Base-by-base conservation (phyloP, 2,113 vertebrate species). In the Odontesthes bonariensis region DNA sequence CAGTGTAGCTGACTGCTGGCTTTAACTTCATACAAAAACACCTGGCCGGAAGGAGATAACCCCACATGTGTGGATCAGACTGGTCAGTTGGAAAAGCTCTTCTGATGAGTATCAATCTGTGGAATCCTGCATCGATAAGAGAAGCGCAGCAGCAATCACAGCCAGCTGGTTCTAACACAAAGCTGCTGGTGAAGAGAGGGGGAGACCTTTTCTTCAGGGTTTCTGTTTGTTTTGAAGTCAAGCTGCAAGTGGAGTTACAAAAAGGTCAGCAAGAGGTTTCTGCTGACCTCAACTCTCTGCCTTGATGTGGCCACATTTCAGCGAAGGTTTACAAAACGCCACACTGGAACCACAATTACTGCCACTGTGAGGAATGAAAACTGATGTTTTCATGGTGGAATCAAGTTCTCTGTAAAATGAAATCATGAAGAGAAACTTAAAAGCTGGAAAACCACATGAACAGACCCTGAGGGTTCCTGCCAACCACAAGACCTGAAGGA, bases 121-220 rank as follows among this genome's bases (percentile, higher is more conserved):
- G 40, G n/a, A 64, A 47, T 58, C 23, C 49, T 23, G 31, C 38
- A 68, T 61, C 71, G 75, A 79, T 85, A 78, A 81, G 78, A 19
- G 42, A 32, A n/a, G n/a, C 19, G 9, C 72, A 54, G 54, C 72
- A 49, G 53, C 0, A 13, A 81, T 77, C 73, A 70, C 31, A 77
- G 74, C 69, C 77, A 78, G 52, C 78, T 82, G 81, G 78, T 63
- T 51, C 58, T 4, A 31, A 69, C 22, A 79, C 68, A 76, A 63
- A 14, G 12, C 27, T 13, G 63, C n/a, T 40, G 65, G 40, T 38
- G 64, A 59, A 27, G 31, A 53, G n/a, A n/a, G n/a, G n/a, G n/a
- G n/a, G n/a, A n/a, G 60, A 49, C 61, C 69, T 53, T 20, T 61
- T 23, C 31, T 52, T 40, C 59, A 5, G 27, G 54, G 49, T 56